phyloP scores from a whole-genome alignment of 2,888 invertebrate species.

The Sesamia inferens region DNA sequence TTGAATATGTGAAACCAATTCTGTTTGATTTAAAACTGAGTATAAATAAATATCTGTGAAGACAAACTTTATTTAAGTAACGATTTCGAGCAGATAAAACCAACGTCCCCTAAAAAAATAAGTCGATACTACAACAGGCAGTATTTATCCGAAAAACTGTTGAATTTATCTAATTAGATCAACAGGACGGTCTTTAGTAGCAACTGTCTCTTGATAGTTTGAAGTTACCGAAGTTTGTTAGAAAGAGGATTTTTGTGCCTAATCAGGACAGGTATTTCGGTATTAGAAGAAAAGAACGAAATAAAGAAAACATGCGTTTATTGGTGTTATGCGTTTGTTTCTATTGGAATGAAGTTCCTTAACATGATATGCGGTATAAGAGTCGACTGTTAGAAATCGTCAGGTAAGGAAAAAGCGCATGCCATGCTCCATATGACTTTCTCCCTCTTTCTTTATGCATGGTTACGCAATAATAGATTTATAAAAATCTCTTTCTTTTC shows the following conservation, averaged over 20 bases:
- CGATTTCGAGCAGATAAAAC: not conserved
- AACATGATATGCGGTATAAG: too few species aligned
- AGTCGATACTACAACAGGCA: not conserved
- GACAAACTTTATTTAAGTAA: not conserved
- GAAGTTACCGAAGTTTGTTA: not conserved
- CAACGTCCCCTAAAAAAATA: not conserved
- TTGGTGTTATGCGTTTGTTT: too few species aligned
- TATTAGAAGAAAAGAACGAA: too few species aligned
- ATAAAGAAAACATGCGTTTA: too few species aligned
- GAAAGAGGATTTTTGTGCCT: not conserved
- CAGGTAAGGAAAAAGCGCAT: too few species aligned
- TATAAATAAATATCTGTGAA: not conserved
- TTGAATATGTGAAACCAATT: not conserved
- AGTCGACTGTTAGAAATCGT: too few species aligned
- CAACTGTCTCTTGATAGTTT: slow-evolving; percentile 2
- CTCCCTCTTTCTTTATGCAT: too few species aligned
- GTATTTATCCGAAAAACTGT: not conserved
- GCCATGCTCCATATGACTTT: too few species aligned
- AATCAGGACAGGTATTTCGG: not conserved
- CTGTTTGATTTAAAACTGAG: not conserved
- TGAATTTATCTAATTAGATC: slow-evolving; percentile 27
- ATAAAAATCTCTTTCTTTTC: not conserved
- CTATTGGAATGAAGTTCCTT: too few species aligned
- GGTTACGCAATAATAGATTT: too few species aligned
- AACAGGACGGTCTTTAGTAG: slow-evolving; percentile 19